Evolutionary conservation across 2,888 invertebrate species (phyloP), one percentile per base, ranked within the genome.

Genomic region (Elegia similella): DNA sequence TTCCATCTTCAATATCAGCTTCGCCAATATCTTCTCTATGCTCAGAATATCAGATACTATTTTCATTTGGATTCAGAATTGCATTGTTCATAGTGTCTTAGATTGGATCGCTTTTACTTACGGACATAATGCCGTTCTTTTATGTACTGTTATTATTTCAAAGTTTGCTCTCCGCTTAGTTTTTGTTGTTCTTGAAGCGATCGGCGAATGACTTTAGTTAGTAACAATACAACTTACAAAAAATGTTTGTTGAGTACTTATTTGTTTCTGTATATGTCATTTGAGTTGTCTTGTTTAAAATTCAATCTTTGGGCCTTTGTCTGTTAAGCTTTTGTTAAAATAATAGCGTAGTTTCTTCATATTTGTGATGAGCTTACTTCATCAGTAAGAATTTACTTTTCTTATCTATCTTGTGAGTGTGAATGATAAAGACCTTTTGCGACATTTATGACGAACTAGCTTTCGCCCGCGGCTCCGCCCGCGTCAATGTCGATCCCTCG

Each of bases 21-120:
- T 23, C 3, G 16, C 8, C 7, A 52, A 13, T 29, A 8, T 52
- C n/a, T 29, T 29, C 13, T 52, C 13, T 52, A 42, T 52, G 1
- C 7, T 5, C 0, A 29, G 23, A 1, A 29, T 6, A 29, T 6
- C 8, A 52, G 23, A 15, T 13, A 42, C 7, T 13, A 42, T 17
- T 13, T 54, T 54, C 6, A 29, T 38, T 43, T 43, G 29, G 5
- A 29, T 1, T 6, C 13, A 53, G 17, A 43, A 16, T 29, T 32
- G 53, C 53, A 54, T 16, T 30, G 43, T 54, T 43, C 30, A 30
- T 42, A 42, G 15, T 44, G 43, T 54, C 30, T 29, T 30, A 30
- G 42, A 54, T 54, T 54, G 43, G 53, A 54, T 54, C 43, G 53
- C 43, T 54, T 43, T 42, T 54, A 30, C 43, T 54, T 43, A 42